Conservation (phyloP, 1,140 invertebrate genomes). For the Fopius arisanus region DNA sequence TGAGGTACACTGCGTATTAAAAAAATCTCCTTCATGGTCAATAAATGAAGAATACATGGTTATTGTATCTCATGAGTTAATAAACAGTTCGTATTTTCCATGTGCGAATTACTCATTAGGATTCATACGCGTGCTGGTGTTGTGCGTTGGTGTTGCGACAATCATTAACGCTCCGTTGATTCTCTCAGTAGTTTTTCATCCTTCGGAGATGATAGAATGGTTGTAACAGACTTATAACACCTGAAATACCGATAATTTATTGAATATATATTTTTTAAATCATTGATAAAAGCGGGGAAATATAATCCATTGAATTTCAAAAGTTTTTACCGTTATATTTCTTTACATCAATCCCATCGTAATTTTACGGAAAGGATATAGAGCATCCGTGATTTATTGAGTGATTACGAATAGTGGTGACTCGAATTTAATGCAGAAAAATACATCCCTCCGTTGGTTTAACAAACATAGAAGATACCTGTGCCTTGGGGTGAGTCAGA, state of each 20-base stretch:
- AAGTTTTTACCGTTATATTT: too few species aligned
- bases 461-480: conserved; percentile 9
- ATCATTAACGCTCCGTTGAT: neutral
- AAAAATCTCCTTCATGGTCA: neutral
- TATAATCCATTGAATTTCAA: too few species aligned
- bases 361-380: neutral
- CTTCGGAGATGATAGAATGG: neutral
- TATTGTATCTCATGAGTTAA: neutral
- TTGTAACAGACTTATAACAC: neutral
- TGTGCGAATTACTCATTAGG: conserved; percentile 6
- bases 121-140: neutral
- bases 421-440: neutral
- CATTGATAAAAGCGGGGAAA: neutral
- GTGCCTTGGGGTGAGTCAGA: conserved; percentile 12
- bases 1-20: neutral
- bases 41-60: neutral
- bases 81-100: neutral
- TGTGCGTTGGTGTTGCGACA: neutral
- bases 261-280: too few species aligned
- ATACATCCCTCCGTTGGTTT: neutral
- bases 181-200: neutral
- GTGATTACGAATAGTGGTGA: neutral
- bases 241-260: neutral
- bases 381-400: neutral
- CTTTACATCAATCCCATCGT: too few species aligned